Evolutionary conservation across 2,888 invertebrate species (phyloP), one percentile per base, ranked within the genome.

Genomic region (Mesorhabditis spiculigera): DNA sequence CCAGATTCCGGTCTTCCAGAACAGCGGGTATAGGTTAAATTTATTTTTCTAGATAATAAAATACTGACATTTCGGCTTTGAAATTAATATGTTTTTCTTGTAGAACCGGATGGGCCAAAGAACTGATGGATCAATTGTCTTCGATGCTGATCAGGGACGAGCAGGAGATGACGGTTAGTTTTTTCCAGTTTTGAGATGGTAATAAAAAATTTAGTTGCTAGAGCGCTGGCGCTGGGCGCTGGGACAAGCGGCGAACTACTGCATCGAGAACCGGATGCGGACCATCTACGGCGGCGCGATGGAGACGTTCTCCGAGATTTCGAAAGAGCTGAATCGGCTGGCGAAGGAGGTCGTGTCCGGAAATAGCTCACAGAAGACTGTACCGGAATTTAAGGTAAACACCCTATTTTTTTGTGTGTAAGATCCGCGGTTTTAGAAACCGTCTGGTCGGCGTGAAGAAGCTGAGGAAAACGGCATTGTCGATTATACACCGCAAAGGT

Each of bases 211-310:
- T 28, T 28, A 63, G 63, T 28, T 63, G 63, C 8, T 8, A 16
- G 16, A 6, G n/a, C 10, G 63, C 6, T 78, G 77, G 78, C 70
- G 74, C 42, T 77, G 75, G 73, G 66, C 71, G 3, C 67, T 78
- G 13, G 71, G 68, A 10, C 78, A 78, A 61, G 73, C 75, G 0
- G 95, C 95, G 1, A 92, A 93, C 80, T 92, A 92, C 82, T 95
- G 95, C 86, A 91, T 96, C 0, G 90, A 91, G 65, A 91, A 92
- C 77, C 94, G 94, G 86, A 88, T 97, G 63, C 90, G 94, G 80
- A 97, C 96, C 1, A 91, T 92, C 0, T 87, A 96, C 10, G 97
- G 97, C 6, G 96, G 95, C 86, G 94, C 97, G 0, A 93, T 94
- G 82, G 95, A 89, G 65, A 90, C 89, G 13, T 89, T 89, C 82